Base-by-base conservation (phyloP, 2,113 vertebrate species). In the Oncorhynchus keta region DNA sequence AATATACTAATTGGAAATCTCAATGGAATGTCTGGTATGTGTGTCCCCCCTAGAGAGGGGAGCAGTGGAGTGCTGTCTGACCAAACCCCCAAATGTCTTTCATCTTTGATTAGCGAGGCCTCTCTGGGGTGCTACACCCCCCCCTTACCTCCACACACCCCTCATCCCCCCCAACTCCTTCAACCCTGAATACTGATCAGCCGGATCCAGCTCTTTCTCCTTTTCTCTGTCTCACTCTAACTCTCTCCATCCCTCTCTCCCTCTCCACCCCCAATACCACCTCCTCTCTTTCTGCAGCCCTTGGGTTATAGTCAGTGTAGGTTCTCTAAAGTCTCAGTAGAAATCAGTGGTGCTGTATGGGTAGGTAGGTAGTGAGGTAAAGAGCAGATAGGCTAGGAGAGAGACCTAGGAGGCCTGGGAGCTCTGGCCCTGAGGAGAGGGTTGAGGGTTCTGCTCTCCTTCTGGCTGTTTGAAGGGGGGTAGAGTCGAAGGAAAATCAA, bases 401-500 rank as follows among this genome's bases (percentile, higher is more conserved):
- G 84, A 87, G 85, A 83, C 81, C 81, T 89, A 14, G 49, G 59
- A 61, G 59, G 20, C 59, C 20, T n/a, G 79, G 85, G 88, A 87
- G 80, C 79, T 86, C 87, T 79, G 85, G 88, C 90, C 89, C 89
- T 85, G 87, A 75, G 84, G 89, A 92, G 88, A 90, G 14, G 51
- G 16, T 18, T 55, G 51, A 55, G 51, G 51, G 14, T 55, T 55
- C 51, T 55, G 39, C 87, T 81, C 79, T 82, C 89, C 83, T 88
- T 76, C 77, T 55, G 76, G 86, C 88, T 90, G 89, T 91, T 62
- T 88, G 87, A 77, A 83, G 83, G 80, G 80, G 81, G 85, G 84
- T 85, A 83, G 73, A 89, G 88, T 84, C 83, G 92, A 93, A 93
- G 87, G 90, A 92, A 94, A 94, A 94, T 94, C 93, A 89, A 94